Evolutionary conservation across 2,797 vertebrate genomes (phyloP).

Genomic region (Pitangus sulphuratus): DNA sequence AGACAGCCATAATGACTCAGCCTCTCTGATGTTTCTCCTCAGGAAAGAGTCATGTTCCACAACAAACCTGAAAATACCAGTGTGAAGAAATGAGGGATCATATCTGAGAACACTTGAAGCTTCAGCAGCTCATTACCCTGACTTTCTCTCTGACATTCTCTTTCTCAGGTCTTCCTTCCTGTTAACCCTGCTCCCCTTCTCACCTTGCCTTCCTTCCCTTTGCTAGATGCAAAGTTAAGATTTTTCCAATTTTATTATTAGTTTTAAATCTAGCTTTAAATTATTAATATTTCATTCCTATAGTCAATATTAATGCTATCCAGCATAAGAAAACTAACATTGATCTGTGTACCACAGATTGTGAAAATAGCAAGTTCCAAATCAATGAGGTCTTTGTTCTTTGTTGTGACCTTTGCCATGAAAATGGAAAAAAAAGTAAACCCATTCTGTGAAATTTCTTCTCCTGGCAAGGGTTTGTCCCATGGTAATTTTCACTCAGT

Average conservation of each 20-base stretch:
- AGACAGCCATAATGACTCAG: background rate
- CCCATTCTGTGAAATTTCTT: background rate
- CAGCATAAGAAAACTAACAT: background rate
- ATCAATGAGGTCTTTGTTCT: background rate
- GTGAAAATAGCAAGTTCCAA: background rate
- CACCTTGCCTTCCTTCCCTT: background rate
- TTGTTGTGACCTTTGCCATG: background rate
- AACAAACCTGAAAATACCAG: rapidly evolving
- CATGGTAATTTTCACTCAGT: background rate
- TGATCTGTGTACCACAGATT: background rate
- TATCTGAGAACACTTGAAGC: background rate
- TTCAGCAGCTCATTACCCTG: background rate
- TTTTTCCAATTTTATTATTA: background rate
- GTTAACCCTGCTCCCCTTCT: background rate
- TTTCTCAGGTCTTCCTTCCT: background rate
- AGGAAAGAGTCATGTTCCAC: background rate
- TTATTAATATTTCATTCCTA: background rate
- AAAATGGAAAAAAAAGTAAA: background rate
- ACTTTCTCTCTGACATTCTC: background rate
- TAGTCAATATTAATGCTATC: background rate
- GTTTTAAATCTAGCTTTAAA: background rate
- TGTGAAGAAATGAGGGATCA: background rate
- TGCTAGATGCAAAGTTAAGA: background rate
- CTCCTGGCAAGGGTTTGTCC: background rate
- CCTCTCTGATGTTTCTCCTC: background rate